Evolutionary conservation across 2,113 vertebrate genomes (phyloP).

Genomic region (Hyaena hyaena): DNA sequence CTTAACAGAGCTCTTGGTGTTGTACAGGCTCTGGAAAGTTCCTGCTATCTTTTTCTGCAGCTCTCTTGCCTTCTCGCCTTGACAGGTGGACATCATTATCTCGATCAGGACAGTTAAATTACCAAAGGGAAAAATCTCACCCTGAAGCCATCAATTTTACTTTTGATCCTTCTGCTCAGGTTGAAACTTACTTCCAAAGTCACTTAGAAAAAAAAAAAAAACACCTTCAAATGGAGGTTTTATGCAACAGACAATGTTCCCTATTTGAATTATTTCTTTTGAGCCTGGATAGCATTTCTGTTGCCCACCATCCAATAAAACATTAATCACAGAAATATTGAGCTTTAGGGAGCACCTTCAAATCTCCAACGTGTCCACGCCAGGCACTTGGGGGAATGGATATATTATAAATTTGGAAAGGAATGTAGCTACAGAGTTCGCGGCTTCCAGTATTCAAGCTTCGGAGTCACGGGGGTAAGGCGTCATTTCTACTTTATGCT

Average conservation of each 20-base stretch:
- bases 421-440: fast-evolving
- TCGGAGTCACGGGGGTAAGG: fast-evolving
- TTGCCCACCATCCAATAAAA: background rate
- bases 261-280: constrained; percentile 20
- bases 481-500: fast-evolving
- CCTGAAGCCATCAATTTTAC: background rate
- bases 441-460: fast-evolving
- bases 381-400: background rate
- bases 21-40: fast-evolving
- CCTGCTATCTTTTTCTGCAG: background rate
- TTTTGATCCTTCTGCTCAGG: constrained; percentile 1
- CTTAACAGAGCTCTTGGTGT: fast-evolving
- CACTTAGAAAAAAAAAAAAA: background rate
- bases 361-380: fast-evolving
- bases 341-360: background rate
- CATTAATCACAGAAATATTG: background rate
- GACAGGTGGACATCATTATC: constrained; percentile 1
- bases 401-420: background rate
- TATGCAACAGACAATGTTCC: background rate
- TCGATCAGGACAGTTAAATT: background rate
- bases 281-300: background rate
- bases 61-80: fast-evolving
- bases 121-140: background rate
- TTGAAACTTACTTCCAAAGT: constrained; percentile 37
- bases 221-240: constrained; percentile 7